Percentiles rank a stretch among this genome's conserved stretches.
These are phyloP conservation scores for Lampris megalopsis DNA, from an alignment of 2,113 vertebrate species.

Conservation along the genomic window DNA sequence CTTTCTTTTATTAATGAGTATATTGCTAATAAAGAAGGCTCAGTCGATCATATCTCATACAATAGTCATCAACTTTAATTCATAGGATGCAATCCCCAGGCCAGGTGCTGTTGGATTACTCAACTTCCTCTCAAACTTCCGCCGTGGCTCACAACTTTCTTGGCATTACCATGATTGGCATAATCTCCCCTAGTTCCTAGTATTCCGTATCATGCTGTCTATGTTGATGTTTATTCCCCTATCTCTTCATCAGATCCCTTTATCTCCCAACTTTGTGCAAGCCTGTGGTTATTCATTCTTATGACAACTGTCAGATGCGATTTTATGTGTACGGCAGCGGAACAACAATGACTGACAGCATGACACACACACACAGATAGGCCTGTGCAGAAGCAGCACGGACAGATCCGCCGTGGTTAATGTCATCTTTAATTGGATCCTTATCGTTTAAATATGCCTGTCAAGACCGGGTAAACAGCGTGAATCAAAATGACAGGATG, in stretches of 20 bases:
- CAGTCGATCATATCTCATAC: no score
- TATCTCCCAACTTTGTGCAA: slow-evolving; percentile 44
- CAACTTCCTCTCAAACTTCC: slow-evolving; percentile 48
- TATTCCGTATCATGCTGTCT: slow-evolving; percentile 43
- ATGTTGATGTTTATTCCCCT: slow-evolving; percentile 47
- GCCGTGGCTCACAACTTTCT: slow-evolving; percentile 18
- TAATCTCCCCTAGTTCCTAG: slow-evolving; percentile 47
- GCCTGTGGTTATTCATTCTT: slow-evolving; percentile 31
- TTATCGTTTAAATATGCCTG: slow-evolving; percentile 54
- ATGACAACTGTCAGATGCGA: slow-evolving; percentile 47
- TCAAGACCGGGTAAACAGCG: slow-evolving; percentile 56
- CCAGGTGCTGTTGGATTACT: slow-evolving; percentile 34
- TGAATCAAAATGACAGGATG: slow-evolving; percentile 49
- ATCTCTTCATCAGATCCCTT: slow-evolving; percentile 26
- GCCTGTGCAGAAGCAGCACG: slow-evolving; percentile 27
- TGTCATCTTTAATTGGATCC: slow-evolving; percentile 74
- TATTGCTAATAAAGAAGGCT: no score
- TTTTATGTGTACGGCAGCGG: slow-evolving; percentile 43
- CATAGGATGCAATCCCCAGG: background rate
- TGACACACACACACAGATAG: slow-evolving; percentile 21
- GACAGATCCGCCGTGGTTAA: slow-evolving; percentile 59
- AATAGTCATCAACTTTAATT: slow-evolving; percentile 8
- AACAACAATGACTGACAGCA: slow-evolving; percentile 44
- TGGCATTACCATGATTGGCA: slow-evolving; percentile 22
- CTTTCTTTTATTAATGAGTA: no score